Evolutionary conservation across 2,113 vertebrate genomes (phyloP).

Genomic region (Carollia perspicillata): DNA sequence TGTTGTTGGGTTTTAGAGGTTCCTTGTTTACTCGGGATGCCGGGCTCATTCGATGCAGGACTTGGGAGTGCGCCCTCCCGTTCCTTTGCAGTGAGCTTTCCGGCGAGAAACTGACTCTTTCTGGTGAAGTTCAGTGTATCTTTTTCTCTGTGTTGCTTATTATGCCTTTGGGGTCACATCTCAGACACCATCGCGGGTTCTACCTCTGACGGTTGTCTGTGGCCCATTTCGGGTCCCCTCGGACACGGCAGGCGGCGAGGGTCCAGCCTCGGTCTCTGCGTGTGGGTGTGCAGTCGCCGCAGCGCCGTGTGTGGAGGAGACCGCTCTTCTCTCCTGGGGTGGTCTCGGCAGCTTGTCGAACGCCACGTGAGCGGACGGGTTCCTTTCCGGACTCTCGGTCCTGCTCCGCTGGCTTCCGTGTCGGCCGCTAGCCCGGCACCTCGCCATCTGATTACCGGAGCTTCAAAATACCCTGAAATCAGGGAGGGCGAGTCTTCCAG

Average conservation of each 20-base stretch:
- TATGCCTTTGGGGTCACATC: not conserved
- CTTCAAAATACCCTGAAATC: not conserved
- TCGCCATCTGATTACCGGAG: not conserved
- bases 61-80: not conserved
- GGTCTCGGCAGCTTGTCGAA: not conserved
- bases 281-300: not conserved
- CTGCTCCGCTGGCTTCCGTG: fast-evolving
- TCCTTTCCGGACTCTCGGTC: not conserved
- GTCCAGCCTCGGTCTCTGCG: not conserved
- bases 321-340: not conserved
- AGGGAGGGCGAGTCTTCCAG: not conserved
- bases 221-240: not conserved
- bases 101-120: not conserved
- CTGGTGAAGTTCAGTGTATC: not conserved
- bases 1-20: not conserved
- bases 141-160: not conserved
- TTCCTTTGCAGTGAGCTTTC: not conserved
- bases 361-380: not conserved
- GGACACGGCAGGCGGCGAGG: not conserved
- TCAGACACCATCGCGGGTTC: not conserved
- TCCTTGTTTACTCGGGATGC: not conserved
- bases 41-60: not conserved
- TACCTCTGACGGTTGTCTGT: not conserved
- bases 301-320: not conserved
- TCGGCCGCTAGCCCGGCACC: not conserved